These are phyloP conservation scores for Phrynocephalus versicolor DNA, from an alignment of 2,113 vertebrate species.

Conservation along the genomic window DNA sequence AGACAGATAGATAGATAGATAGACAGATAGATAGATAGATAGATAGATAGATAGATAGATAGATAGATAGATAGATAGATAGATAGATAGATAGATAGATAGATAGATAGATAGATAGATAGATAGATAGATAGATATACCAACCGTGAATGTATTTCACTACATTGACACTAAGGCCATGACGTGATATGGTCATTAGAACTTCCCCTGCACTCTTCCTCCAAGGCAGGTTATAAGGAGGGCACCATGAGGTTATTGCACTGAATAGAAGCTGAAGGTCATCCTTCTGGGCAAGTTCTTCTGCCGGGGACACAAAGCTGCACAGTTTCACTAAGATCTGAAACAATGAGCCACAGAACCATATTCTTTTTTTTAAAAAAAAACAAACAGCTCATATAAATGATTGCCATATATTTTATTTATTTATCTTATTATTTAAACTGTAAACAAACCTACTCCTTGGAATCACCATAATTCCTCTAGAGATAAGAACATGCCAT, in stretches of 20 bases:
- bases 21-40: no score
- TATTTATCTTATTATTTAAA: background rate
- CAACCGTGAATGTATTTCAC: constrained; percentile 98
- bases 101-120: no score
- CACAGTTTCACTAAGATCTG: constrained; percentile 98
- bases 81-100: no score
- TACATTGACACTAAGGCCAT: constrained; percentile 97
- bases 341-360: constrained; percentile 14
- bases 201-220: constrained; percentile 98
- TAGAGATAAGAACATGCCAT: background rate
- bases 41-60: no score
- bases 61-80: no score
- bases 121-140: no score
- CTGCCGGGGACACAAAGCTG: constrained; percentile 94
- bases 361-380: background rate
- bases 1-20: no score
- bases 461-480: background rate
- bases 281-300: constrained; percentile 97
- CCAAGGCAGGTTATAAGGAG: constrained; percentile 98
- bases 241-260: constrained; percentile 99
- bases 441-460: background rate
- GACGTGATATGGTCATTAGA: constrained; percentile 95
- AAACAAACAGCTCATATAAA: background rate
- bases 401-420: background rate
- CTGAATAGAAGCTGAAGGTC: constrained; percentile 98